Evolutionary conservation across 2,797 vertebrate genomes (phyloP), one percentile per base, ranked within the genome.

Genomic region (Heteromormyrus szaboi): DNA sequence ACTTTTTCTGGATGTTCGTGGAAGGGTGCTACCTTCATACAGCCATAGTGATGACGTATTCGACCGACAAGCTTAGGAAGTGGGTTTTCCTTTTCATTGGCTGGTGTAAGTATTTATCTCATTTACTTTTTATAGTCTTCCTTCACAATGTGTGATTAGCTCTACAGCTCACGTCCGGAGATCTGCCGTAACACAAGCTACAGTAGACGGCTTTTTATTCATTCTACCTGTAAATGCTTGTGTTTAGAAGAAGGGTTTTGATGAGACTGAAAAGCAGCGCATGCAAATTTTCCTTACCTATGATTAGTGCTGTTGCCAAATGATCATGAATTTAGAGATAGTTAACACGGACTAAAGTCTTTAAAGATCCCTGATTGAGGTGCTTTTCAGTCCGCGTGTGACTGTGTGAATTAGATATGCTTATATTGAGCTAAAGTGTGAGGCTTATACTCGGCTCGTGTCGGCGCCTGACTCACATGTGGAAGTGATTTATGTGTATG

Each of bases 1-100:
- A 99, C 93, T 99, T 99, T 93, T 99, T 99, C 95, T 99, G 99
- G 99, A 99, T 99, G 99, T 99, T 99, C 89, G 98, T 98, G 44
- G 99, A 99, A 93, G 99, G 99, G 89, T 99, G 98, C 92, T 99
- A 99, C 93, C 97, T 99, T 50, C 99, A 99, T 94, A 99, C 98
- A 0, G 99, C 98, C 85, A 97, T 99, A 4, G 99, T 98, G 68
- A 98, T 99, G 98, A 98, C 99, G 11, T 99, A 99, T 90, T 99
- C 98, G 46, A 99, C 99, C 0, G 98, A 99, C 90, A 98, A 97
- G 91, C 97, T 99, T 79, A 94, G 96, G 87, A 99, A 99, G 93
- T 97, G 99, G 97, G 96, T 98, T 88, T 99, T 99, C 92, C 97
- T 99, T 90, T 98, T 98, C 95, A 97, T 99, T 87, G 99, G 99